phyloP scores from a whole-genome alignment of 2,113 vertebrate species.

The Pleuronectes platessa region DNA sequence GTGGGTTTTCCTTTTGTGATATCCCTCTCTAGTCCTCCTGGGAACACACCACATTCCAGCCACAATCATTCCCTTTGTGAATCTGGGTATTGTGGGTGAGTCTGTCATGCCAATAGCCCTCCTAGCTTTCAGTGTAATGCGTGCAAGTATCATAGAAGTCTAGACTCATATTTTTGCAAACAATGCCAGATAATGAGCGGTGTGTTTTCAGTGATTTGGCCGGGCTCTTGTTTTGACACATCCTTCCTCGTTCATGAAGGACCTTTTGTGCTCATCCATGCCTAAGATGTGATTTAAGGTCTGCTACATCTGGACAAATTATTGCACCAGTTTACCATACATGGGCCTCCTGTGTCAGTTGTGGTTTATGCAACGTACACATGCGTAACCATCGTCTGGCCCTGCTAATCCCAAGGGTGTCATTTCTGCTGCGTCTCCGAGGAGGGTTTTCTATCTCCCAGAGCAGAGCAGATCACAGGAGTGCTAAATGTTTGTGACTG shows the following conservation, averaged over 20 bases:
- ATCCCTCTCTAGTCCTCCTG: constrained; percentile 80
- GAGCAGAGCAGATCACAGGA: constrained; percentile 18
- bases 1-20: constrained; percentile 82
- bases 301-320: constrained; percentile 70
- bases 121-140: constrained; percentile 80
- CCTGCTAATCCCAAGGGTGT: constrained; percentile 56
- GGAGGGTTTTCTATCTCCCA: constrained; percentile 31
- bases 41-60: constrained; percentile 84
- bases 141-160: constrained; percentile 79
- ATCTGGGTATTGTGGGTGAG: constrained; percentile 78
- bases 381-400: constrained; percentile 50
- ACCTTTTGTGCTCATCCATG: constrained; percentile 66
- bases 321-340: constrained; percentile 53
- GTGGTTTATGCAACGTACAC: constrained; percentile 66
- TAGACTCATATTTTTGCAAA: constrained; percentile 80
- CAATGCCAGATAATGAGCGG: constrained; percentile 74
- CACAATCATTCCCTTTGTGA: constrained; percentile 81
- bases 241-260: constrained; percentile 50
- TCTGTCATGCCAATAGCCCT: constrained; percentile 80
- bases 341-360: constrained; percentile 67
- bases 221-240: constrained; percentile 69
- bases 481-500: constrained; percentile 27
- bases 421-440: constrained; percentile 50
- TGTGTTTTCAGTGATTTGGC: constrained; percentile 64
- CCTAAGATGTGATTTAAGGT: constrained; percentile 64